phyloP scores from a whole-genome alignment of 2,113 vertebrate species.

The Casuarius casuarius region DNA sequence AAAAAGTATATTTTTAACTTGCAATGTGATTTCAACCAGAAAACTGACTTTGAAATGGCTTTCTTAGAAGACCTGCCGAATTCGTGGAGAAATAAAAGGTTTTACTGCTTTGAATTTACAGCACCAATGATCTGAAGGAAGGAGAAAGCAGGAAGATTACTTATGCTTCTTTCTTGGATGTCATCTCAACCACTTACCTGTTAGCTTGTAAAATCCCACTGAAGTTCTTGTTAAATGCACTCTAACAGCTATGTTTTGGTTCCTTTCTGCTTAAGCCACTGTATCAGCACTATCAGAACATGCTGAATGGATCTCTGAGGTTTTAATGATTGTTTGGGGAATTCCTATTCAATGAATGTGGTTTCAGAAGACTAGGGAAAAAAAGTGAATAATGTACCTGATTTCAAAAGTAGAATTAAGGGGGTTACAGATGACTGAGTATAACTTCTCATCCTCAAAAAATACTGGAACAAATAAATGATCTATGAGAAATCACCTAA shows the following conservation, averaged over 20 bases:
- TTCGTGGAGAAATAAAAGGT: neutral
- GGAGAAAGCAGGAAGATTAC: neutral
- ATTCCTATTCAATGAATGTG: neutral
- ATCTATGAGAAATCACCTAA: neutral
- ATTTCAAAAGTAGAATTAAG: neutral
- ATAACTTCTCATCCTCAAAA: neutral
- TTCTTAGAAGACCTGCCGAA: neutral
- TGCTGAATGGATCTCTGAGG: neutral
- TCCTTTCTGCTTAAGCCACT: neutral
- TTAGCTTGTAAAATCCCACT: neutral
- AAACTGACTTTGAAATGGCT: neutral
- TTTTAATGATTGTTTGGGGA: neutral
- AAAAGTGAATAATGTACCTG: neutral
- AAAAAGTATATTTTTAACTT: neutral
- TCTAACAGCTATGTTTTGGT: neutral
- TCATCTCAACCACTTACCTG: fast-evolving
- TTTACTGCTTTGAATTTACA: neutral
- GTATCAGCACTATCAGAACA: neutral
- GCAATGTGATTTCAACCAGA: neutral
- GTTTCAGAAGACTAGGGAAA: neutral
- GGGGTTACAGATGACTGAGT: neutral
- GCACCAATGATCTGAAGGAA: neutral
- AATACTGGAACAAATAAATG: neutral
- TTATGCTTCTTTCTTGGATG: neutral
- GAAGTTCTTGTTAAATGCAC: neutral